Evolutionary conservation across 2,113 vertebrate genomes (phyloP).

Genomic region (Columbina picui): DNA sequence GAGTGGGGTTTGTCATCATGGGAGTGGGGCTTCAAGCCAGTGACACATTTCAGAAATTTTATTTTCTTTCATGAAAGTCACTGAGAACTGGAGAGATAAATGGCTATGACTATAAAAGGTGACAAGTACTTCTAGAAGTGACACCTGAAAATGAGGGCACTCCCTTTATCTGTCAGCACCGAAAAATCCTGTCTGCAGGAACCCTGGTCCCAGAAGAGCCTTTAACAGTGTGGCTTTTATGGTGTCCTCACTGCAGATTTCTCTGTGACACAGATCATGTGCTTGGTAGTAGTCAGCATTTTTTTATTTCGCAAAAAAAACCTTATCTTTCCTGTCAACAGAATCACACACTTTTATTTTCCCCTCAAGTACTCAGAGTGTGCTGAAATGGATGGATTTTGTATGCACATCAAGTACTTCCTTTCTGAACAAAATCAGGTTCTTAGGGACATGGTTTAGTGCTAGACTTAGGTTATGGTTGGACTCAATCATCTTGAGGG

Average conservation of each 20-base stretch:
- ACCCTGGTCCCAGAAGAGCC: not conserved
- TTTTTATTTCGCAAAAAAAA: not conserved
- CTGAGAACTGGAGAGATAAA: not conserved
- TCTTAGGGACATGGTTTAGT: no score
- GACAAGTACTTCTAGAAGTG: not conserved
- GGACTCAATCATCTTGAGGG: no score
- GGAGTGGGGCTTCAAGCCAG: not conserved
- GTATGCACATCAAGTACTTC: rapidly evolving
- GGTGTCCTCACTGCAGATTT: not conserved
- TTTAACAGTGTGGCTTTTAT: not conserved
- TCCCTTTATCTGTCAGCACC: not conserved
- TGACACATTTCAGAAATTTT: not conserved
- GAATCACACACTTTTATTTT: not conserved
- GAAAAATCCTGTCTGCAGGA: not conserved
- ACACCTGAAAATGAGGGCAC: not conserved
- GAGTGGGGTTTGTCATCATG: rapidly evolving
- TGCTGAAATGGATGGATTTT: not conserved
- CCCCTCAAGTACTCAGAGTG: not conserved
- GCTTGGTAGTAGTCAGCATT: not conserved
- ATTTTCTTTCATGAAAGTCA: not conserved
- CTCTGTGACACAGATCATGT: not conserved
- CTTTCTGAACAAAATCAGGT: not conserved
- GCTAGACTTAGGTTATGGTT: no score
- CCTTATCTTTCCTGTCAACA: not conserved
- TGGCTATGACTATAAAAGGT: not conserved